These are phyloP conservation scores for Leptatherina wallacei DNA, from an alignment of 2,797 vertebrate genomes.

Conservation along the genomic window DNA sequence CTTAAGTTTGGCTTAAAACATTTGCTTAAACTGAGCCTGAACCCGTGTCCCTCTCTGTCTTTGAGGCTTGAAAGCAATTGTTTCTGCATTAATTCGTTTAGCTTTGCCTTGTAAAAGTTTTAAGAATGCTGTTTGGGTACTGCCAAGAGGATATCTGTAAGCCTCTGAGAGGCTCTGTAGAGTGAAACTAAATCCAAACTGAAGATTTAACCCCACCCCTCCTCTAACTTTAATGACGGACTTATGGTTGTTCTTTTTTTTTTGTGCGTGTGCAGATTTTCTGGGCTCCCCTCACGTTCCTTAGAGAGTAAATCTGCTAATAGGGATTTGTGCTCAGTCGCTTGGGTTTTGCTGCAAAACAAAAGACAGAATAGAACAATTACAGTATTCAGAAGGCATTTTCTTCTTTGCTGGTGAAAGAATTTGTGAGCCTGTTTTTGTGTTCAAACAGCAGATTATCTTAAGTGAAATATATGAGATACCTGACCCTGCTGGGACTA, in stretches of 20 bases:
- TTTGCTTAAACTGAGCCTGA: conserved; percentile 55
- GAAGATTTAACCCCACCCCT: conserved; percentile 66
- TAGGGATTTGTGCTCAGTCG: conserved; percentile 67
- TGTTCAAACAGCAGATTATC: conserved; percentile 31
- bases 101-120: conserved; percentile 72
- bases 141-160: conserved; percentile 71
- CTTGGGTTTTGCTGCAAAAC: conserved; percentile 46
- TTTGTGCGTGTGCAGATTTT: conserved; percentile 52
- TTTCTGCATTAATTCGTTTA: conserved; percentile 71
- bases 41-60: conserved; percentile 45
- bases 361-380: conserved; percentile 33
- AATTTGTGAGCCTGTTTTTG: conserved; percentile 38
- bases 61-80: conserved; percentile 60
- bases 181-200: conserved; percentile 75
- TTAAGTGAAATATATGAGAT: conserved; percentile 28
- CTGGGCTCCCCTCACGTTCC: conserved; percentile 45
- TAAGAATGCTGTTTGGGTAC: conserved; percentile 58
- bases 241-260: conserved; percentile 58
- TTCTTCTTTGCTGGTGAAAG: conserved; percentile 5
- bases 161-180: conserved; percentile 70
- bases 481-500: conserved; percentile 19
- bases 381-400: conserved; percentile 23
- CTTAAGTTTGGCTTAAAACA: conserved; percentile 52
- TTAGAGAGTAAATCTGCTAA: conserved; percentile 65
- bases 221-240: conserved; percentile 70